Evolutionary conservation across 2,113 vertebrate genomes (phyloP).

Genomic region (Myiozetetes cayanensis): DNA sequence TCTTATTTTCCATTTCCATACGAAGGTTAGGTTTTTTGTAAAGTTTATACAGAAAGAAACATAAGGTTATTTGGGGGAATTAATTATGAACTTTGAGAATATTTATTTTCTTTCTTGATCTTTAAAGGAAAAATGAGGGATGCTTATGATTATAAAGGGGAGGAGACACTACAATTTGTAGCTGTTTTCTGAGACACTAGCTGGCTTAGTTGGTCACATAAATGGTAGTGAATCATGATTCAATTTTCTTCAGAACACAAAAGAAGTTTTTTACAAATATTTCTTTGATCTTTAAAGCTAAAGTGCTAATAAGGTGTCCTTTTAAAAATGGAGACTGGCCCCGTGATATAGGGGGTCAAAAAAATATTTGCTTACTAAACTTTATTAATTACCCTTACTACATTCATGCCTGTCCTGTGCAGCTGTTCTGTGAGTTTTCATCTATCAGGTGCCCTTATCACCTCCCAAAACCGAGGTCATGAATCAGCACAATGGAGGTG

Average conservation of each 20-base stretch:
- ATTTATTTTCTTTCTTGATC: background rate
- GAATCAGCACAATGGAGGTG: background rate
- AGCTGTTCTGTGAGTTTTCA: background rate
- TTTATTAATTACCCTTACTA: background rate
- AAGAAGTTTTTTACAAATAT: background rate
- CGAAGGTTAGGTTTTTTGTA: background rate
- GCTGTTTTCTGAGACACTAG: background rate
- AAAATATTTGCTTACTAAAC: background rate
- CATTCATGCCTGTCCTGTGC: background rate
- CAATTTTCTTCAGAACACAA: background rate
- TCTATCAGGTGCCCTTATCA: background rate
- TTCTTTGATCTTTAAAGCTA: background rate
- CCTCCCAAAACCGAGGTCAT: background rate
- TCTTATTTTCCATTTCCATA: background rate
- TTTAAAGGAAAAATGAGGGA: background rate
- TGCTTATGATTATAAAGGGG: background rate
- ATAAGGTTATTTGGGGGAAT: background rate
- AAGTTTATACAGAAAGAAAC: background rate
- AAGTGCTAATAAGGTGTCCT: fast-evolving
- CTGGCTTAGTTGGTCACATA: background rate
- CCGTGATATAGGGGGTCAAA: background rate
- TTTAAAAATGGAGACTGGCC: background rate
- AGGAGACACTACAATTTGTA: background rate
- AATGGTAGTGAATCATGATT: background rate
- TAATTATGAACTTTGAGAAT: background rate